Base-by-base conservation (phyloP, 2,888 invertebrate species). In the Cepaea hortensis region DNA sequence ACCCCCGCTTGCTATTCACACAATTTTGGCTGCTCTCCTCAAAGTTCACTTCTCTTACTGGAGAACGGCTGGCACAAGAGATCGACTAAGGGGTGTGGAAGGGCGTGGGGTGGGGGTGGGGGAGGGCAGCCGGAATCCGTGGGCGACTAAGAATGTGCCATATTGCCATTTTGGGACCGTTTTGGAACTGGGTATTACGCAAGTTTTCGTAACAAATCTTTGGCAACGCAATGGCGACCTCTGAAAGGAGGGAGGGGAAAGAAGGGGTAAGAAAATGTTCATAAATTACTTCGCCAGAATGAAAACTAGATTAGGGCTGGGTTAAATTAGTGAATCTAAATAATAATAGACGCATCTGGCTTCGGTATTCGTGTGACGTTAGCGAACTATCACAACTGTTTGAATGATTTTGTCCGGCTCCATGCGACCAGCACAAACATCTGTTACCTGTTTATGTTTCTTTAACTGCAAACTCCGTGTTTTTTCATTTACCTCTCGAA, bases 111-210 rank as follows among this genome's bases (percentile, higher is more conserved):
- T 5, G 68, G 68, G 68, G 15, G 79, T 13, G 35, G 62, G 9
- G 55, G 73, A 55, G 9, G 20, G n/a, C 23, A 77, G 23, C 77
- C 77, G n/a, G 23, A 77, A 13, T 77, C 23, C 77, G 77, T 77
- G 79, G 79, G 79, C 62, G 79, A 15, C 35, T 46, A 62, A 79
- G 79, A 62, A 79, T 79, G 62, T 79, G 61, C 62, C 62, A 35
- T 23, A 11, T 18, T 79, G 79, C 79, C 79, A 79, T 79, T 79
- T 65, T 62, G 79, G 79, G 79, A 79, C 79, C 5, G 62, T 62
- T 79, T 79, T 62, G 79, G 79, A 62, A 79, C 46, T 5, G 18
- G 77, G 79, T 79, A 62, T 79, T 79, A 35, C 79, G 79, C 79
- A 79, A 79, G 15, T 18, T 61, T 79, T 35, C 23, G n/a, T 61